These are phyloP conservation scores for Cyaniris semiargus DNA, from an alignment of 2,888 invertebrate genomes.

Conservation along the genomic window DNA sequence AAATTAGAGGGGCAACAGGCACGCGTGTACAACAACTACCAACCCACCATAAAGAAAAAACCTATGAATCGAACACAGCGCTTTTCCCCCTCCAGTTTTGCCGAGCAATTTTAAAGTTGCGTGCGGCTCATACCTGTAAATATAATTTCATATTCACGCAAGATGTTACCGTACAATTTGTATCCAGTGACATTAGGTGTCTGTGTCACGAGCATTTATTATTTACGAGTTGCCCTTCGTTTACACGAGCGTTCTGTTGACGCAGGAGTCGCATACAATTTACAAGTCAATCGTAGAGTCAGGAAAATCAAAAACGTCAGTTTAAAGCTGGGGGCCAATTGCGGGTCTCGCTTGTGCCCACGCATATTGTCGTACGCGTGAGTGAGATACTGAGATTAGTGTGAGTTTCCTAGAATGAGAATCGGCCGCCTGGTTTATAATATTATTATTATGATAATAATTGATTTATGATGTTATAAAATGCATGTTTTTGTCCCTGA, in stretches of 20 bases:
- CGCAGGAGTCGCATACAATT: background rate
- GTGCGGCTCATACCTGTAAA: slow-evolving; percentile 57
- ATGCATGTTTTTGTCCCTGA: background rate
- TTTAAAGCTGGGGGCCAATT: too few relatives aligned
- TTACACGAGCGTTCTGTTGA: background rate
- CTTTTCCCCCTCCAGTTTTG: background rate
- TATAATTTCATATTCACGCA: slow-evolving; percentile 61
- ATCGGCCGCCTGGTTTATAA: too few relatives aligned
- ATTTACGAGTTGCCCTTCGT: background rate
- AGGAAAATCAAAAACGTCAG: too few relatives aligned
- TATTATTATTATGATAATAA: too few relatives aligned
- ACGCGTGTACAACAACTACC: background rate
- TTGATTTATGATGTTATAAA: too few relatives aligned
- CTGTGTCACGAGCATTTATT: slow-evolving; percentile 38
- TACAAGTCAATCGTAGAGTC: background rate
- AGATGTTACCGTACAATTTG: slow-evolving; percentile 60
- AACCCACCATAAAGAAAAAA: background rate
- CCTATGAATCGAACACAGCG: background rate
- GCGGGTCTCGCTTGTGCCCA: too few relatives aligned
- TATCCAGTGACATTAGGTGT: slow-evolving; percentile 40
- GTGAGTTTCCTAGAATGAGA: too few relatives aligned
- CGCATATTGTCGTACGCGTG: too few relatives aligned
- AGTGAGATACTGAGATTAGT: too few relatives aligned
- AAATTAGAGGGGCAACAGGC: background rate
- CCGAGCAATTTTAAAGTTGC: background rate